Evolutionary conservation across 2,113 vertebrate genomes (phyloP), one percentile per base, ranked within the genome.

Genomic region (Grantiella picta): DNA sequence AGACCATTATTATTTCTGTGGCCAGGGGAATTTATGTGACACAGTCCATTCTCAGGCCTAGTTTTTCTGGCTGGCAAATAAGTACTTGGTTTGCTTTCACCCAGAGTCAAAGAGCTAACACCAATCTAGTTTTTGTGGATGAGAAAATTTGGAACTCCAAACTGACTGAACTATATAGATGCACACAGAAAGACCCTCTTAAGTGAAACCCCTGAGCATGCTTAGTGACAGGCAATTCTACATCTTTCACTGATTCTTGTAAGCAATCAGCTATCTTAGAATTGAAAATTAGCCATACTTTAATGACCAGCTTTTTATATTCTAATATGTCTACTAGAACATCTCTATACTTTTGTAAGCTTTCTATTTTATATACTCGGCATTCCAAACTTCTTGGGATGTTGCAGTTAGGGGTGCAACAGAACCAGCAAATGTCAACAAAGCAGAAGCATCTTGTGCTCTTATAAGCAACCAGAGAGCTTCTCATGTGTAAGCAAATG

Each of bases 391-490:
- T 15, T 24, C 44, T 63, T 49, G 11, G 31, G 10, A 25, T 33
- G 13, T 21, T 71, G 12, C 56, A 75, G 56, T 25, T 33, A 40
- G 7, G 10, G 5, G 5, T 56, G 22, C 20, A 40, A 49, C 15
- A 87, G 27, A 18, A 68, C 10, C 45, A 49, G 12, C 15, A 79
- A 66, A 56, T 57, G 27, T 19, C 16, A 53, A 13, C 47, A 45
- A 44, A 65, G 27, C 35, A 77, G 19, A 44, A 79, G 12, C 12
- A 20, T 70, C 24, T 66, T 71, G 29, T 31, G 4, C 10, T 64
- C 1, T 0, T 28, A 8, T n/a, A 86, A 72, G 13, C 4, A 71
- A 64, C 54, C 2, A 1, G 31, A 64, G 44, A 83, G 2, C 22
- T 76, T 71, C 20, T 40, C 25, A 31, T 2, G 5, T 75, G 3